Conservation (phyloP, 2,888 invertebrate species). For the Hartigia nigra region DNA sequence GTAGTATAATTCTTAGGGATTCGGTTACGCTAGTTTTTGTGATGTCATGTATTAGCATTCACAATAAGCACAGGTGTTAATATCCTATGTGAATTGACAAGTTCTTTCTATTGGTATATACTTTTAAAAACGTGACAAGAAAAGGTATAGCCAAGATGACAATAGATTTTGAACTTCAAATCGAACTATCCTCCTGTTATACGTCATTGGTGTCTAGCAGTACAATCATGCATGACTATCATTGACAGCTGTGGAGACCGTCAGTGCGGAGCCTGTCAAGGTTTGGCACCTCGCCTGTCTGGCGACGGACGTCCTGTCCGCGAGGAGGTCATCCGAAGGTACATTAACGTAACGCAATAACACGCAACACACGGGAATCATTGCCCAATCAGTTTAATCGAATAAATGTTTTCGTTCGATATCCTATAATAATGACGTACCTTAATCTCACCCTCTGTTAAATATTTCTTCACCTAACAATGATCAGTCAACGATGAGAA, state of each 20-base stretch:
- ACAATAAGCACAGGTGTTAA: background rate
- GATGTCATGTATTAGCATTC: background rate
- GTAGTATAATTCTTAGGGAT: background rate
- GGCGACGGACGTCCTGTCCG: slow-evolving; percentile 60
- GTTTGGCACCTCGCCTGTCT: slow-evolving; percentile 61
- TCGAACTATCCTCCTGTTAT: background rate
- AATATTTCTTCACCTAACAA: background rate
- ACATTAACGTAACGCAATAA: slow-evolving; percentile 46
- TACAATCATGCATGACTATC: slow-evolving; percentile 58
- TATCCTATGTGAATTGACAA: background rate
- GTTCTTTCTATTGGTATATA: background rate
- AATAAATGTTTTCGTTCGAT: background rate
- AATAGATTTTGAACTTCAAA: background rate
- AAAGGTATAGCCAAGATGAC: background rate
- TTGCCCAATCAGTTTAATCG: background rate
- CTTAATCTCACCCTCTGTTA: background rate
- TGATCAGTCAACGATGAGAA: background rate
- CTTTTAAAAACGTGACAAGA: background rate
- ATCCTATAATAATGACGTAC: background rate
- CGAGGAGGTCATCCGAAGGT: slow-evolving; percentile 62
- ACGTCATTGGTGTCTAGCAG: slow-evolving; percentile 10
- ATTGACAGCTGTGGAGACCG: slow-evolving; percentile 62
- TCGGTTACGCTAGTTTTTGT: background rate
- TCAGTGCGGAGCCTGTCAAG: slow-evolving; percentile 62
- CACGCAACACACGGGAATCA: slow-evolving; percentile 31